Conservation (phyloP, 2,888 invertebrate genomes). For the Epinotia demarniana region DNA sequence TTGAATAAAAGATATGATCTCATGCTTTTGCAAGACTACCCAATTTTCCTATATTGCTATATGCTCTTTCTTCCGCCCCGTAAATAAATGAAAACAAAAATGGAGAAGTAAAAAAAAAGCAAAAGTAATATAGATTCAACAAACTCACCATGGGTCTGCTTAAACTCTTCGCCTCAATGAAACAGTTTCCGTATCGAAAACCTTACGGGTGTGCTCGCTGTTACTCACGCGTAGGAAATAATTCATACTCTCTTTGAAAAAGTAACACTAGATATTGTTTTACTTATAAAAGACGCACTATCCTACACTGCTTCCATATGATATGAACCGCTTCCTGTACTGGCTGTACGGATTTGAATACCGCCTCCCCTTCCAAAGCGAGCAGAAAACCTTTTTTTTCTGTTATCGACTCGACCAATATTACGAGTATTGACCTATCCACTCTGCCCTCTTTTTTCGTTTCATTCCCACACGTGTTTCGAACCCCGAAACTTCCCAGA, state of each 20-base stretch:
- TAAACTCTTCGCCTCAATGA: background rate
- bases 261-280: background rate
- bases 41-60: no score
- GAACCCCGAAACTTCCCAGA: background rate
- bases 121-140: background rate
- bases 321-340: background rate
- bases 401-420: background rate
- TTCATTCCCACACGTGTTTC: conserved; percentile 2
- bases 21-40: no score
- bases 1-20: no score
- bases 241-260: background rate
- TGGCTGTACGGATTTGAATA: background rate
- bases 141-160: background rate
- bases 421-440: background rate
- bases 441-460: background rate
- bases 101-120: no score
- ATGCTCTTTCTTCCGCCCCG: no score
- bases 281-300: background rate
- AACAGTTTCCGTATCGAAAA: background rate
- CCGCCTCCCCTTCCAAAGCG: background rate
- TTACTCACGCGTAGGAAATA: background rate
- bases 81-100: no score
- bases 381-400: background rate
- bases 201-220: background rate
- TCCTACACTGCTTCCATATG: background rate